A percentile compares a stretch with the other conserved stretches of the same genome.
These are phyloP conservation scores for Taphrorychus bicolor DNA, from an alignment of 2,888 invertebrate genomes.

Conservation along the genomic window DNA sequence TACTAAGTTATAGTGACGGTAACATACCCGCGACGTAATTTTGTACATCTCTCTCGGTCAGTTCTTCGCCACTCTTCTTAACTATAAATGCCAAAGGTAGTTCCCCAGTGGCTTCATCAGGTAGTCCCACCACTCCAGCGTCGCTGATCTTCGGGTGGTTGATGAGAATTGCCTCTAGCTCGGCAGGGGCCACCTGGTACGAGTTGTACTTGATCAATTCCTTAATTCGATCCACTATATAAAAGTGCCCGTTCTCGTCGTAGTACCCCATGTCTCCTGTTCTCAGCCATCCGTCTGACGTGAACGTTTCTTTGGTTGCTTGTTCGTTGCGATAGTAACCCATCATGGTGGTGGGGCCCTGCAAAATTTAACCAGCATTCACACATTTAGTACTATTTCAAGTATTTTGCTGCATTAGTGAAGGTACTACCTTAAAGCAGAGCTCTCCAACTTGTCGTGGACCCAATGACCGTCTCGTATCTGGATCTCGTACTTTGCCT, in stretches of 20 bases:
- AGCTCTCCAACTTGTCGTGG: slow-evolving; percentile 51
- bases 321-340: slow-evolving; percentile 79
- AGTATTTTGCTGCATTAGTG: too few species aligned
- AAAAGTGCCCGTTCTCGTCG: slow-evolving; percentile 71
- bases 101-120: slow-evolving; percentile 73
- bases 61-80: slow-evolving; percentile 56
- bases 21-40: slow-evolving; percentile 5
- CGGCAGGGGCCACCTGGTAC: slow-evolving; percentile 73
- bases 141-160: slow-evolving; percentile 78
- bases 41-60: slow-evolving; percentile 63
- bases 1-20: not conserved
- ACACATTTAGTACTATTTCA: too few species aligned
- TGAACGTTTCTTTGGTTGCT: slow-evolving; percentile 74
- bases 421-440: slow-evolving; percentile 27
- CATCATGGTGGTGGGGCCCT: slow-evolving; percentile 82
- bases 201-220: slow-evolving; percentile 79
- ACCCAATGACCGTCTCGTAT: slow-evolving; percentile 43
- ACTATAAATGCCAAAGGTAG: slow-evolving; percentile 75
- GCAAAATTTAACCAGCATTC: not conserved
- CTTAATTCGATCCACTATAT: slow-evolving; percentile 78
- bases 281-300: slow-evolving; percentile 76
- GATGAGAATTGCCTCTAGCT: slow-evolving; percentile 77
- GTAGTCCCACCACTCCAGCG: slow-evolving; percentile 84
- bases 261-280: slow-evolving; percentile 68
- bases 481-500: slow-evolving; percentile 50